Conservation (phyloP, 2,888 invertebrate species). For the Campoplex capitator region DNA sequence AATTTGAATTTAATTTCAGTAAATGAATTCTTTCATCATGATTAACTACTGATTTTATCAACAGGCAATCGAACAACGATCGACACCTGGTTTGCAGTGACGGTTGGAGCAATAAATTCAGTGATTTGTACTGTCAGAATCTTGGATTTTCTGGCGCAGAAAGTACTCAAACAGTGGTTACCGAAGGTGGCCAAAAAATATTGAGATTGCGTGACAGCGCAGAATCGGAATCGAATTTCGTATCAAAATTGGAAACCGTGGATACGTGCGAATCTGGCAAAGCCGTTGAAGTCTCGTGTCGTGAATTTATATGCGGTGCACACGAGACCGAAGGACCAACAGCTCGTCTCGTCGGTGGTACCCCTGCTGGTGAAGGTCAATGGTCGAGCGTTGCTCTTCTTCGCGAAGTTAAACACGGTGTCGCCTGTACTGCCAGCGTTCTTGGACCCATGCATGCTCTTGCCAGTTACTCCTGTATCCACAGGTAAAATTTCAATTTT, state of each 20-base stretch:
- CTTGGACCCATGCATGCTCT: conserved; percentile 83
- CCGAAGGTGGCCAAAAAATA: conserved; percentile 85
- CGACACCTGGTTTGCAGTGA: conserved; percentile 86
- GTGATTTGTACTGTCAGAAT: conserved; percentile 86
- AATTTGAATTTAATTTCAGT: background rate
- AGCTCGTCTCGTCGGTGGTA: conserved; percentile 86
- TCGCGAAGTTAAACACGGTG: conserved; percentile 80
- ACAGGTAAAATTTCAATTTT: conserved; percentile 73
- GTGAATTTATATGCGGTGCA: conserved; percentile 85
- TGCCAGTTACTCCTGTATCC: conserved; percentile 83
- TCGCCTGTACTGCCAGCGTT: conserved; percentile 83
- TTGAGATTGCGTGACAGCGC: conserved; percentile 79
- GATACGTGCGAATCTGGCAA: conserved; percentile 84
- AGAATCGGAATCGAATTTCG: conserved; percentile 78
- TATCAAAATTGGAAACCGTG: conserved; percentile 84
- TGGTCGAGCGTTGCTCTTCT: conserved; percentile 87
- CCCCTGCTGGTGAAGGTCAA: conserved; percentile 85
- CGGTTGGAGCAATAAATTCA: conserved; percentile 86
- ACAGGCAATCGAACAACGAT: conserved; percentile 77
- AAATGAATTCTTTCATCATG: background rate
- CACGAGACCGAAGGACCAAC: conserved; percentile 80
- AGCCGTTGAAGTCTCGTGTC: conserved; percentile 86
- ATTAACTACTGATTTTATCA: conserved; percentile 33
- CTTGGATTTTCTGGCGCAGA: conserved; percentile 86
- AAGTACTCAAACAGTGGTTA: conserved; percentile 84